A percentile compares a stretch with the other conserved stretches of the same genome.
phyloP scores from a whole-genome alignment of 2,797 vertebrate genomes.

The Oreortyx pictus region DNA sequence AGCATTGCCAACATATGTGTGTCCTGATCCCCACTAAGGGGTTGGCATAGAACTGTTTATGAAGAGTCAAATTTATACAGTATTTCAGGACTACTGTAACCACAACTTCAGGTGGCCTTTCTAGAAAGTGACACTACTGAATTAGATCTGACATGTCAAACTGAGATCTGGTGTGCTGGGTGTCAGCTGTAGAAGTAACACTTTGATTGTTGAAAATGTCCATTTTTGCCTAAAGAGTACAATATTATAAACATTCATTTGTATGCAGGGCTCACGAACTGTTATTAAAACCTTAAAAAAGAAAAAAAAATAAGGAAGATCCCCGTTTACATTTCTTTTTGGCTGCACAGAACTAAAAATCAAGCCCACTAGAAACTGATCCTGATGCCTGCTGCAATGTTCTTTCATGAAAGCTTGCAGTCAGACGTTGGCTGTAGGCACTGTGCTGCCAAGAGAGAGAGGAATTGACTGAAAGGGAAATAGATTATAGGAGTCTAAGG shows the following conservation, averaged over 20 bases:
- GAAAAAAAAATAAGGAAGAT: background rate
- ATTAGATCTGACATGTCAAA: background rate
- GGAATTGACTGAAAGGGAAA: background rate
- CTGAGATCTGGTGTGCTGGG: background rate
- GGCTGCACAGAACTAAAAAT: background rate
- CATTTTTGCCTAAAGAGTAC: background rate
- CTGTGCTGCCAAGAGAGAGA: background rate
- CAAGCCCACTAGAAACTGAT: accelerated
- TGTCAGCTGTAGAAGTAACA: background rate
- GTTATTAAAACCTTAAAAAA: background rate
- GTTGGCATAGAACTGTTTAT: background rate
- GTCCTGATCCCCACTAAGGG: background rate
- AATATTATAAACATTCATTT: background rate
- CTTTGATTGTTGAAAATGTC: background rate
- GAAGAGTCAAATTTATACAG: background rate
- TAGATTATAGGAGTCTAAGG: no score
- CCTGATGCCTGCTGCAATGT: background rate
- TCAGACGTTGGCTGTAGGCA: background rate
- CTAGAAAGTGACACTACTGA: background rate
- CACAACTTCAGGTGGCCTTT: background rate
- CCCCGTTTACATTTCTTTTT: background rate
- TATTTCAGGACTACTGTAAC: background rate
- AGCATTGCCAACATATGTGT: background rate
- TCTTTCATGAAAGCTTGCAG: background rate
- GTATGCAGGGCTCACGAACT: background rate